phyloP scores from a whole-genome alignment of 2,113 vertebrate species.

The Phrynosoma blainvillii region DNA sequence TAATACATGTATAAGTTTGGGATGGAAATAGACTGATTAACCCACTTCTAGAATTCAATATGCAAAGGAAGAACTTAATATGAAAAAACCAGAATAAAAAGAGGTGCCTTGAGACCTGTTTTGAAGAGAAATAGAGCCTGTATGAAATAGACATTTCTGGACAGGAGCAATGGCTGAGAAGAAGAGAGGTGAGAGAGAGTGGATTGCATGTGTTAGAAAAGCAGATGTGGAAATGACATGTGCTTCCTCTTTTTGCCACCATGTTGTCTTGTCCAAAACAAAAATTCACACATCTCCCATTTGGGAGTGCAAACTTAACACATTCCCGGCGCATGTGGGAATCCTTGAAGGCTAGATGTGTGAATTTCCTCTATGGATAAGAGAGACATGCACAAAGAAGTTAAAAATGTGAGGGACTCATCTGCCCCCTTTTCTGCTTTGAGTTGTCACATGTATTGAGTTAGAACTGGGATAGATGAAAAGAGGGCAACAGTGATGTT shows the following conservation, averaged over 20 bases:
- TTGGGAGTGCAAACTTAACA: neutral
- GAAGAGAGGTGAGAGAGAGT: neutral
- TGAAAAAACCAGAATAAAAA: neutral
- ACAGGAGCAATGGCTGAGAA: neutral
- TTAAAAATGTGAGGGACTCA: neutral
- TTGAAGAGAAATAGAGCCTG: neutral
- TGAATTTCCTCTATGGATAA: neutral
- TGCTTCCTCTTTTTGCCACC: neutral
- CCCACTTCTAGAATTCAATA: neutral
- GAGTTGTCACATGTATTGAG: neutral
- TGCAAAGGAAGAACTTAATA: neutral
- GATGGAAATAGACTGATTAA: neutral
- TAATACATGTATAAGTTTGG: neutral
- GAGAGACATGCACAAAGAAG: neutral
- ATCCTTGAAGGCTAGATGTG: neutral
- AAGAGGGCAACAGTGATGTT: neutral
- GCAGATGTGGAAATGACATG: neutral
- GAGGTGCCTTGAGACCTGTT: neutral
- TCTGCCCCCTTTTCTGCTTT: neutral
- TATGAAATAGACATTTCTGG: neutral
- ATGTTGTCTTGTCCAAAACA: neutral
- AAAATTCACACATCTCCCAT: neutral
- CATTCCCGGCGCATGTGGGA: neutral
- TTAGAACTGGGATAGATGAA: neutral
- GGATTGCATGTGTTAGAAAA: slow-evolving; percentile 3